Evolutionary conservation across 2,797 vertebrate genomes (phyloP), one percentile per base, ranked within the genome.

Genomic region (Hyperoplus lanceolatus): DNA sequence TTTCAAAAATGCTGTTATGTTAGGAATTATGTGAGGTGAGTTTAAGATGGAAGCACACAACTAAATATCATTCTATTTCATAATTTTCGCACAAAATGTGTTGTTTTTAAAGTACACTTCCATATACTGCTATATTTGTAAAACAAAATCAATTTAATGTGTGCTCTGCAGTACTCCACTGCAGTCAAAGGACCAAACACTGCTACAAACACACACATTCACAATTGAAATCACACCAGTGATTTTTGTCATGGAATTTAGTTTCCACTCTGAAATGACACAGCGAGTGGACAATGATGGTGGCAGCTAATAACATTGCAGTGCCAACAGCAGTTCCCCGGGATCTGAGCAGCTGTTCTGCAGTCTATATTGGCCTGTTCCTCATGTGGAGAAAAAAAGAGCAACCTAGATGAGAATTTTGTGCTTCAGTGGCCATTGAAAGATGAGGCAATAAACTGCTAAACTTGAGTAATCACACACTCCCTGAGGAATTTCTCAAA

Each of bases 361-460:
- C 96, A 96, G 95, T 97, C 96, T 97, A 96, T 96, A 97, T 96
- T 96, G 96, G 96, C 95, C 96, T 96, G 96, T 97, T 98, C 96
- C 97, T 97, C 96, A 96, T 97, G 95, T 96, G 95, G 66, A 83
- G 87, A 57, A 81, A 90, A 93, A 94, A 92, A 88, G 96, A 96
- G 96, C 96, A 96, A 97, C 96, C 96, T 96, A 98, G 97, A 99
- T 98, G 97, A 98, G 97, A 98, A 99, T 98, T 98, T 96, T 98
- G 96, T 97, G 98, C 98, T 98, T 97, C 97, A 95, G 95, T 98
- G 97, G 96, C 97, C 97, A 97, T 98, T 98, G 97, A 98, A 97
- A 98, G 97, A 99, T 98, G 97, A 99, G 97, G 97, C 97, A 98
- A 98, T 99, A 98, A 98, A 98, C 95, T 96, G 97, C 96, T 97